A percentile compares a stretch with the other conserved stretches of the same genome.
Conservation (phyloP, 2,113 vertebrate species). For the Eulacestoma nigropectus region DNA sequence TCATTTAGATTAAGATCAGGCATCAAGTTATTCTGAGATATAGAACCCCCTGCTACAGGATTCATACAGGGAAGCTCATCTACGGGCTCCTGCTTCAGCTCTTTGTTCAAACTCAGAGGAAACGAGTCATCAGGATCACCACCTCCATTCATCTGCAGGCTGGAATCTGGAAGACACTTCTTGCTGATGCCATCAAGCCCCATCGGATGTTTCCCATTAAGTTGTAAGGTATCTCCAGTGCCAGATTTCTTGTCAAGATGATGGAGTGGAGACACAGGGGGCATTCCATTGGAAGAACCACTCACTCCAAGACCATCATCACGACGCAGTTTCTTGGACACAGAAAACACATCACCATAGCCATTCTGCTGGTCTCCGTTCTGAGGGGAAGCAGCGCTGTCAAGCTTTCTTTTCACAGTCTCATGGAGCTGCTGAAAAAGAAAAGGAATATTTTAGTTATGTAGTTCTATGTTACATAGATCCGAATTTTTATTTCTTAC, state of each 20-base stretch:
- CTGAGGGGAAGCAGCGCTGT: slow-evolving; percentile 82
- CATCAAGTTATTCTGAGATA: slow-evolving; percentile 87
- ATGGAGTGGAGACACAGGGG: slow-evolving; percentile 70
- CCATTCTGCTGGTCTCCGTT: slow-evolving; percentile 88
- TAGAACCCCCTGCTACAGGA: slow-evolving; percentile 77
- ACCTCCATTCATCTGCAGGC: slow-evolving; percentile 60
- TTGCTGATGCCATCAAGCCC: slow-evolving; percentile 72
- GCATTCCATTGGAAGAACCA: slow-evolving; percentile 79
- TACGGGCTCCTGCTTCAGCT: slow-evolving; percentile 93
- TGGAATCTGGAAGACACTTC: slow-evolving; percentile 71
- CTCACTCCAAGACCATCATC: slow-evolving; percentile 76
- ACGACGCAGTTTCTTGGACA: slow-evolving; percentile 84
- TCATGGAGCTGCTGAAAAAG: slow-evolving; percentile 84
- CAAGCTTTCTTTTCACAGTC: slow-evolving; percentile 91
- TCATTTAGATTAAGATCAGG: slow-evolving; percentile 96
- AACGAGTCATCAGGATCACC: slow-evolving; percentile 76
- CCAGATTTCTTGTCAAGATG: slow-evolving; percentile 82
- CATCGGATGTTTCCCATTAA: slow-evolving; percentile 74
- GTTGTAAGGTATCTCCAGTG: slow-evolving; percentile 61
- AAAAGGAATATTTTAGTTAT: background rate
- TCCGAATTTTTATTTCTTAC: background rate
- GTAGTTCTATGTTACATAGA: background rate
- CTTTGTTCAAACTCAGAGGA: slow-evolving; percentile 77
- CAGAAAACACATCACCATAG: slow-evolving; percentile 83
- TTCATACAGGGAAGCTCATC: slow-evolving; percentile 92